Evolutionary conservation across 2,113 vertebrate genomes (phyloP).

Genomic region (Thalassarche chlororhynchos): DNA sequence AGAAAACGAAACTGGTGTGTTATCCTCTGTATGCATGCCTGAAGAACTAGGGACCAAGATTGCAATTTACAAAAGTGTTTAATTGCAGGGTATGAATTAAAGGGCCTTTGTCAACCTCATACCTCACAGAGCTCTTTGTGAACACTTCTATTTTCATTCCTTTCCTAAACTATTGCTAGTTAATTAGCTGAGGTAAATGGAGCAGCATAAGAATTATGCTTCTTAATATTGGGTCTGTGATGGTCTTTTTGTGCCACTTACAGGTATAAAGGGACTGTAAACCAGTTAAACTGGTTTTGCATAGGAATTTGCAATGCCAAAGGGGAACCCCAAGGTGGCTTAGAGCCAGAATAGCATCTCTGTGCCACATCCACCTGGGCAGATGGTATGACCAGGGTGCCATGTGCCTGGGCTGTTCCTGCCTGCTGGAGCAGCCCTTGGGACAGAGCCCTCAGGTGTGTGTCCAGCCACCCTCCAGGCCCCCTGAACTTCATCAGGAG

Average conservation of each 20-base stretch:
- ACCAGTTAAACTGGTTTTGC: constrained; percentile 43
- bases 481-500: neutral
- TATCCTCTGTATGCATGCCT: neutral
- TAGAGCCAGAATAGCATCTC: neutral
- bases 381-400: neutral
- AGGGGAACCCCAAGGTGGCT: neutral
- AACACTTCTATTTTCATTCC: neutral
- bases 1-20: neutral
- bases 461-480: neutral
- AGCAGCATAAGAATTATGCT: neutral
- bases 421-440: neutral
- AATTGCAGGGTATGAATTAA: neutral
- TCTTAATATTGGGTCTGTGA: neutral
- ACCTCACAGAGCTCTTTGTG: neutral
- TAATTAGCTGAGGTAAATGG: constrained; percentile 34
- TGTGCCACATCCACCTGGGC: neutral
- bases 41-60: neutral
- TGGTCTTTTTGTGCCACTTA: constrained; percentile 35
- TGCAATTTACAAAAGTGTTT: neutral
- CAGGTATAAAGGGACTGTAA: neutral
- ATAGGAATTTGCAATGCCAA: neutral
- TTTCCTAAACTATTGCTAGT: constrained; percentile 5
- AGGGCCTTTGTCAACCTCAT: neutral
- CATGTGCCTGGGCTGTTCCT: neutral
- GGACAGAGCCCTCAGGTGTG: neutral